These are phyloP conservation scores for Chiridota heheva DNA, from an alignment of 35 echinoderm and acorn worm genomes.

Conservation along the genomic window DNA sequence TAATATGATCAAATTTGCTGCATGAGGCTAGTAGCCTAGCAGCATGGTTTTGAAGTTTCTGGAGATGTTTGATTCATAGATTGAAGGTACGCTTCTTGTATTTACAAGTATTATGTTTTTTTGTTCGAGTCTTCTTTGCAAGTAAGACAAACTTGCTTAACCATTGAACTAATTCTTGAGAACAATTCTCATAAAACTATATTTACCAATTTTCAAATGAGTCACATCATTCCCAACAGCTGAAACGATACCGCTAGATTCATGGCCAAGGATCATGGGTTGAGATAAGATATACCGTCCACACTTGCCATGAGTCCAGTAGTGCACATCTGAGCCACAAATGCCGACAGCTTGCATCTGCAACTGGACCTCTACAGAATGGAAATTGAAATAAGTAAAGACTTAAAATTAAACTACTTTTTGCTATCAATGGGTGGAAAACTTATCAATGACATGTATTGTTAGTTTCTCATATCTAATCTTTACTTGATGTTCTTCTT, in stretches of 20 bases:
- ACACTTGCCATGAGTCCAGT: constrained; percentile 70
- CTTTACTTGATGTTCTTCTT: too few relatives aligned
- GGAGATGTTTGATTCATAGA: too few relatives aligned
- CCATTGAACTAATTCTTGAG: too few relatives aligned
- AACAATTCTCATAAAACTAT: too few relatives aligned
- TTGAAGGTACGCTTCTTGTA: too few relatives aligned
- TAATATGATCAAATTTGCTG: too few relatives aligned
- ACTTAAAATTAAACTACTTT: neutral
- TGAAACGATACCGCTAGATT: constrained; percentile 87
- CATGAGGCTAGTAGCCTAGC: too few relatives aligned
- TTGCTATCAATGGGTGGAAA: neutral
- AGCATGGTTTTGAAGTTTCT: too few relatives aligned
- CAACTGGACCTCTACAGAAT: constrained; percentile 83
- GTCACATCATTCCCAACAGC: constrained; percentile 79
- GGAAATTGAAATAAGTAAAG: neutral
- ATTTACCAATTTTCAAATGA: constrained; percentile 79
- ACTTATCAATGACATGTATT: neutral
- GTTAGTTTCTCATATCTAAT: neutral
- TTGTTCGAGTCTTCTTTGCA: too few relatives aligned
- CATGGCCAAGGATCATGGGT: constrained; percentile 99
- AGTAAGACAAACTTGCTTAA: too few relatives aligned
- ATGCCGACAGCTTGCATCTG: constrained; percentile 87
- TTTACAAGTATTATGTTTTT: too few relatives aligned
- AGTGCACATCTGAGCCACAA: constrained; percentile 96
- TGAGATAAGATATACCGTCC: constrained; percentile 71